Evolutionary conservation across 92 coral and sea anemone species (phyloP).

Genomic region (Paragorgia papillata): DNA sequence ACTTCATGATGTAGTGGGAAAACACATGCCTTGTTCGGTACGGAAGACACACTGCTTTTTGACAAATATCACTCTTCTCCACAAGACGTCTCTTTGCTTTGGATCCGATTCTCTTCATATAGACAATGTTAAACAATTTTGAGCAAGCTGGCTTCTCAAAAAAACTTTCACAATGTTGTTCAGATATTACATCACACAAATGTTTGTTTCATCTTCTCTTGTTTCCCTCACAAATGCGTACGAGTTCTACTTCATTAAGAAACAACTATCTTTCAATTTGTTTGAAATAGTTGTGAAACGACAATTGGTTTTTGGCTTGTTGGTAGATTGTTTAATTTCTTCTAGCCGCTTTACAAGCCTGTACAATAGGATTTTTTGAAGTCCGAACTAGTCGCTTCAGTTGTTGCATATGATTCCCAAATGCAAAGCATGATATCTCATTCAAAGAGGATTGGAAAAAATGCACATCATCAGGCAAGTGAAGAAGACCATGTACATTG

Average conservation of each 20-base stretch:
- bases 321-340: not conserved
- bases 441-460: not conserved
- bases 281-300: not conserved
- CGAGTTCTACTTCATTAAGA: not conserved
- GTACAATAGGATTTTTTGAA: not conserved
- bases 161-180: not conserved
- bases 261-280: too few relatives aligned
- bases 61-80: not conserved
- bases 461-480: too few relatives aligned
- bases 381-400: too few relatives aligned
- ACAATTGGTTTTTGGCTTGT: not conserved
- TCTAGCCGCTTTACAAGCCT: constrained; percentile 12
- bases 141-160: not conserved
- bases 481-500: too few relatives aligned
- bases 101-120: not conserved
- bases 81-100: not conserved
- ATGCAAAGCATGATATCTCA: constrained; percentile 10
- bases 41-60: constrained; percentile 7
- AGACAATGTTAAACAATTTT: too few relatives aligned
- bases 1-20: constrained; percentile 5
- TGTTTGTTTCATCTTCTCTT: not conserved
- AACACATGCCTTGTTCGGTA: not conserved
- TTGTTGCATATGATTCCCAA: too few relatives aligned
- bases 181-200: not conserved
- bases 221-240: constrained; percentile 6